Evolutionary conservation across 2,113 vertebrate species (phyloP).

Genomic region (Ammospiza nelsoni): DNA sequence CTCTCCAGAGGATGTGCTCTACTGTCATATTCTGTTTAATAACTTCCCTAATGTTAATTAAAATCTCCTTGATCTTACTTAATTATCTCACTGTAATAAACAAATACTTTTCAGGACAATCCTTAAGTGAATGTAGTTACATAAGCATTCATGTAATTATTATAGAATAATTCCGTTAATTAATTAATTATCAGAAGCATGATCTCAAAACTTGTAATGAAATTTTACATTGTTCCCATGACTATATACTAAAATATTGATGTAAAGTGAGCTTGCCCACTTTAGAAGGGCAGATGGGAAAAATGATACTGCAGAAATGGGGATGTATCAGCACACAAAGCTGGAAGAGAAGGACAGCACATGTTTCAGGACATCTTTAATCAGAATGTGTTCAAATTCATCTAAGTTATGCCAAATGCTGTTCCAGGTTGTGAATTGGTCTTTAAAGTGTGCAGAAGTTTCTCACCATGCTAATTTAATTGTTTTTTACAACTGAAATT

Average conservation of each 20-base stretch:
- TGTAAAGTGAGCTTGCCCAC: background rate
- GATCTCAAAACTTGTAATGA: background rate
- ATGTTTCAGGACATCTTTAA: background rate
- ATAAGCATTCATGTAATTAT: background rate
- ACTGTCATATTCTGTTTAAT: background rate
- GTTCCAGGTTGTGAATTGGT: background rate
- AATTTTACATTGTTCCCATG: background rate
- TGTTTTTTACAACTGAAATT: background rate
- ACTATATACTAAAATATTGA: background rate
- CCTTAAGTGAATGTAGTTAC: background rate
- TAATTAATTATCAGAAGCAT: background rate
- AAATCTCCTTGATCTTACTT: background rate
- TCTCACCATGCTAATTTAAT: background rate
- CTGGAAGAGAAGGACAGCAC: background rate
- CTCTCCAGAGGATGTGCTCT: background rate
- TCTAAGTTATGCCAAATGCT: background rate
- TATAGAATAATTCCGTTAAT: background rate
- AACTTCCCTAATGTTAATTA: background rate
- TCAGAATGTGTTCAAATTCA: background rate
- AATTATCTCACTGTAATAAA: background rate
- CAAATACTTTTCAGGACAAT: background rate
- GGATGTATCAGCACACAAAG: background rate
- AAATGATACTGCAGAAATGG: background rate
- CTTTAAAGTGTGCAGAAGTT: background rate
- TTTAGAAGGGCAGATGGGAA: background rate